A percentile compares a stretch with the other conserved stretches of the same genome.
These are phyloP conservation scores for Saccopteryx leptura DNA, from an alignment of 2,113 vertebrate genomes.

Conservation along the genomic window DNA sequence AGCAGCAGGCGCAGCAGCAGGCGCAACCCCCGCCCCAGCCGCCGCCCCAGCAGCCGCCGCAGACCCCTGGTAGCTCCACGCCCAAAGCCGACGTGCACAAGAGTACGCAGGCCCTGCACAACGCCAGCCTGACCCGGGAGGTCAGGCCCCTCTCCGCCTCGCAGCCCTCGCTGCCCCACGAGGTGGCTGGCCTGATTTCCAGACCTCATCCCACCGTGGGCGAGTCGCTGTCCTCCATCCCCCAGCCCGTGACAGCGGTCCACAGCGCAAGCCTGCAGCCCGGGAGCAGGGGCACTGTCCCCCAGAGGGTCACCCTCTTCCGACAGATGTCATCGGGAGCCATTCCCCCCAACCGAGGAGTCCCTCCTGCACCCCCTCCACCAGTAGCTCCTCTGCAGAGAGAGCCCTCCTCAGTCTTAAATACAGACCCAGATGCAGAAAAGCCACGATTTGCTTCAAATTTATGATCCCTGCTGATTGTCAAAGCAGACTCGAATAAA, in stretches of 20 bases:
- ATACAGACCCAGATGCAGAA: constrained; percentile 96
- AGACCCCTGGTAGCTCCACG: constrained; percentile 88
- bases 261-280: constrained; percentile 90
- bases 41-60: constrained; percentile 84
- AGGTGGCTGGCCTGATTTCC: constrained; percentile 91
- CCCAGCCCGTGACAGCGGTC: constrained; percentile 88
- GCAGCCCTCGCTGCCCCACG: constrained; percentile 98
- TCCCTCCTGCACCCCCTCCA: constrained; percentile 78
- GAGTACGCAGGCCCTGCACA: constrained; percentile 95
- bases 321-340: constrained; percentile 98
- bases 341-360: constrained; percentile 92
- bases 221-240: constrained; percentile 95
- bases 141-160: constrained; percentile 98
- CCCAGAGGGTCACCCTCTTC: constrained; percentile 95
- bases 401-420: constrained; percentile 95
- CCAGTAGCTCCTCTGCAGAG: constrained; percentile 87
- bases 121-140: constrained; percentile 95
- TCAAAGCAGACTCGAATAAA: constrained; percentile 84
- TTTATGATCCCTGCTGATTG: constrained; percentile 94
- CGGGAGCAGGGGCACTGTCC: constrained; percentile 91
- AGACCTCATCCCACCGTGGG: constrained; percentile 94
- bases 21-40: constrained; percentile 66
- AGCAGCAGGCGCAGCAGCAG: constrained; percentile 88
- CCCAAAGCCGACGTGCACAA: constrained; percentile 94
- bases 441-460: constrained; percentile 98